A percentile compares a stretch with the other conserved stretches of the same genome.
phyloP scores from a whole-genome alignment of 2,113 vertebrate species.

The Muscicapa adusta region DNA sequence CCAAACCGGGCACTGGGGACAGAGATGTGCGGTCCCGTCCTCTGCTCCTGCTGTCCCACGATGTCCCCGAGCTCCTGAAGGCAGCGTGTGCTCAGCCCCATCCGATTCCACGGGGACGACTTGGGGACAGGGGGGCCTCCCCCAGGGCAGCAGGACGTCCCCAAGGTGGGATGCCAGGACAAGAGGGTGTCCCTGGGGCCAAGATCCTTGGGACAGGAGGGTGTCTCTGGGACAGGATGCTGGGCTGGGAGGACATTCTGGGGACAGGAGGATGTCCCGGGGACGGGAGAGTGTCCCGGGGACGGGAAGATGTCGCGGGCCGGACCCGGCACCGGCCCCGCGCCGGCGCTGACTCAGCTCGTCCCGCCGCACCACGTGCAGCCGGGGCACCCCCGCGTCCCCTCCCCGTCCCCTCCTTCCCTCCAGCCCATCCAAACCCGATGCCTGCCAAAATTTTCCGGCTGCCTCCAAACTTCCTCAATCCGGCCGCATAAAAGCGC shows the following conservation, averaged over 20 bases:
- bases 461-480: constrained; percentile 24
- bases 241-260: too few relatives aligned
- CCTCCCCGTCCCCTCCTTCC: neutral
- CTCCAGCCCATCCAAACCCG: neutral
- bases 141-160: neutral
- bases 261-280: too few relatives aligned
- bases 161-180: neutral
- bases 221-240: neutral
- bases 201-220: neutral
- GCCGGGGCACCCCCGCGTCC: neutral
- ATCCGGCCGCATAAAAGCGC: neutral
- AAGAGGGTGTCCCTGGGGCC: neutral
- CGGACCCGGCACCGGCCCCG: neutral
- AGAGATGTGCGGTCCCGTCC: fast-evolving
- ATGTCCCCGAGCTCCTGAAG: neutral
- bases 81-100: fast-evolving
- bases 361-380: neutral
- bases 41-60: fast-evolving
- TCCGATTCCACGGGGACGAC: fast-evolving
- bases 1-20: fast-evolving
- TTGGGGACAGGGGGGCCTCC: neutral
- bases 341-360: neutral
- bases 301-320: neutral
- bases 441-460: constrained; percentile 33
- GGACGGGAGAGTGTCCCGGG: neutral